phyloP scores from a whole-genome alignment of 2,888 invertebrate species.

The Cyrtodaria siliqua region DNA sequence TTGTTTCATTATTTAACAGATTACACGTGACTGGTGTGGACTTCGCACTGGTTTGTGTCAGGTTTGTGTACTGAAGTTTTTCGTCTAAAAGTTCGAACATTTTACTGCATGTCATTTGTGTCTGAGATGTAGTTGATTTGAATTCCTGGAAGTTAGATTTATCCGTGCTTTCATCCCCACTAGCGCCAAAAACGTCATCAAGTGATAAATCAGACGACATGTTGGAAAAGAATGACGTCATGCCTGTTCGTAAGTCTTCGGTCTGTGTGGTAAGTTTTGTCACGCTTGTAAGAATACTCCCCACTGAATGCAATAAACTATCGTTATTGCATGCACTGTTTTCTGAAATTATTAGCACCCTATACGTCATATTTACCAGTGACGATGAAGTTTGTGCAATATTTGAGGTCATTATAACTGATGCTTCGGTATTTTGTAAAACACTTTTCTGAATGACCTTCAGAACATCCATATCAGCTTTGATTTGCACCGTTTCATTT shows the following conservation, averaged over 20 bases:
- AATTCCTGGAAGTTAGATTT: conserved; percentile 28
- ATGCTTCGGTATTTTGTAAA: conserved; percentile 33
- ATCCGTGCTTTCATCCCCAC: conserved; percentile 12
- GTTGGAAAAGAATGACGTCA: conserved; percentile 24
- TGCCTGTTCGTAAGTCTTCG: conserved; percentile 34
- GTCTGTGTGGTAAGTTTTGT: conserved; percentile 28
- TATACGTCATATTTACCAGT: conserved; percentile 10
- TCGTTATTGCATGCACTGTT: neutral
- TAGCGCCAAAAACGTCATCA: conserved; percentile 1
- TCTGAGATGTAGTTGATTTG: conserved; percentile 12
- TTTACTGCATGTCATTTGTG: conserved; percentile 47
- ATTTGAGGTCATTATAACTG: conserved; percentile 26
- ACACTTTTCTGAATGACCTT: conserved; percentile 21
- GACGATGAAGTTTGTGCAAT: conserved; percentile 7
- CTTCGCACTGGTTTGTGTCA: conserved; percentile 21
- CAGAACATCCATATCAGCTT: conserved; percentile 16
- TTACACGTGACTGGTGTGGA: conserved; percentile 19
- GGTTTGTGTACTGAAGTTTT: conserved; percentile 42
- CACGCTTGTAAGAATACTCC: conserved; percentile 21
- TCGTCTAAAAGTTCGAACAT: conserved; percentile 52
- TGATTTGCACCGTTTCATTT: conserved; percentile 44
- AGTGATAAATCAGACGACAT: conserved; percentile 10
- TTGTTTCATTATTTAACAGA: conserved; percentile 17
- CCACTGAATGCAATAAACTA: neutral
- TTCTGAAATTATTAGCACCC: neutral